A percentile compares a stretch with the other conserved stretches of the same genome.
These are phyloP conservation scores for Nicator chloris DNA, from an alignment of 2,113 vertebrate genomes.

Conservation along the genomic window DNA sequence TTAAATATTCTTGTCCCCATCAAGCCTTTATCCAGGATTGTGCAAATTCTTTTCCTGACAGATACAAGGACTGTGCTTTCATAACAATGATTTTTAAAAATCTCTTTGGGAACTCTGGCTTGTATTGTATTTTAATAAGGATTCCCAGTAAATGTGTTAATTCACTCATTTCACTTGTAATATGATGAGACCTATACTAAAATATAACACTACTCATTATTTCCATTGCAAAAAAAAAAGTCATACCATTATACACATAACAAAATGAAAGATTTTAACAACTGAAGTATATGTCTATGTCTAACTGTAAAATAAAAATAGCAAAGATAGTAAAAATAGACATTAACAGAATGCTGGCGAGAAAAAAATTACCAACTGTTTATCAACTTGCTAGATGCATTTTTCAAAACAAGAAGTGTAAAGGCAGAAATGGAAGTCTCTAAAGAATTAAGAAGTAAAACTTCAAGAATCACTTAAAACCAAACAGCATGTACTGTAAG, in stretches of 20 bases:
- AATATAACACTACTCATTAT: not conserved
- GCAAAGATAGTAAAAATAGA: not conserved
- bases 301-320: not conserved
- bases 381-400: not conserved
- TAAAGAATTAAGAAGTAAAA: constrained; percentile 1
- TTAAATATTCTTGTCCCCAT: not conserved
- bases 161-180: not conserved
- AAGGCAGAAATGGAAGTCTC: constrained; percentile 8
- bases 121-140: not conserved
- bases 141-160: not conserved
- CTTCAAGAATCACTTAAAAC: constrained; percentile 30
- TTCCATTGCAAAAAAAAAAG: not conserved
- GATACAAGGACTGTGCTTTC: not conserved
- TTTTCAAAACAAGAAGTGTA: constrained; percentile 37
- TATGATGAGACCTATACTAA: not conserved
- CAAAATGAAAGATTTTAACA: not conserved
- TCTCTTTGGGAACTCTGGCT: not conserved
- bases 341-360: not conserved
- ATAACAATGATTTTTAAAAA: not conserved
- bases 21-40: not conserved
- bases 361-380: not conserved
- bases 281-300: not conserved
- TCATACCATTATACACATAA: not conserved
- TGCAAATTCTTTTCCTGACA: not conserved
- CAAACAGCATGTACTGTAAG: not conserved